Evolutionary conservation across 30 jellyfish, hydroid and myxozoan species (phyloP).

Genomic region (Cassiopea andromeda): DNA sequence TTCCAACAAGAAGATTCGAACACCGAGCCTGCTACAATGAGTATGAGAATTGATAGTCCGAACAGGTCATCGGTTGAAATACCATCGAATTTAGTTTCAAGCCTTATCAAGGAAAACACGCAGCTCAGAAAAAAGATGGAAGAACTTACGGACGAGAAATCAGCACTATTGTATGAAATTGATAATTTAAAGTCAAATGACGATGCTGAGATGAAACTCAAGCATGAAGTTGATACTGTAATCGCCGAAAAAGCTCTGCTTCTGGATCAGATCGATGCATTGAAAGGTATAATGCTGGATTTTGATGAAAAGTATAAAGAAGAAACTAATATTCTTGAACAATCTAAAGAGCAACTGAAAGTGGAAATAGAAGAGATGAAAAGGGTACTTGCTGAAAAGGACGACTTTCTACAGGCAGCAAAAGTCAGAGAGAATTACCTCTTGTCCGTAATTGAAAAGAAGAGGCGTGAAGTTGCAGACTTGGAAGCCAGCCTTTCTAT

Average conservation of each 20-base stretch:
- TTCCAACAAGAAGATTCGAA: background rate
- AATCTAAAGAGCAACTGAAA: constrained; percentile 9
- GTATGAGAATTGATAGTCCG: constrained; percentile 28
- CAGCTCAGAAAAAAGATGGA: constrained; percentile 16
- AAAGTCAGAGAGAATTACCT: constrained; percentile 42
- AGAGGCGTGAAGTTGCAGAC: background rate
- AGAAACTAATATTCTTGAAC: constrained; percentile 5
- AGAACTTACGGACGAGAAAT: background rate
- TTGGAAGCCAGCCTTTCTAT: constrained; percentile 31
- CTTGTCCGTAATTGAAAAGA: constrained; percentile 18
- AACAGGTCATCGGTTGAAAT: constrained; percentile 32
- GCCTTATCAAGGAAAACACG: constrained; percentile 49
- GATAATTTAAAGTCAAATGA: background rate
- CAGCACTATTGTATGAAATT: background rate
- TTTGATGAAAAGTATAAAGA: constrained; percentile 21
- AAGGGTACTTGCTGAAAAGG: background rate
- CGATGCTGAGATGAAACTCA: constrained; percentile 3
- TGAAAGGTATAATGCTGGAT: constrained; percentile 46
- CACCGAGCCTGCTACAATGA: background rate
- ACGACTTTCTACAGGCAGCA: constrained; percentile 32
- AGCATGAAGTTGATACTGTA: constrained; percentile 24
- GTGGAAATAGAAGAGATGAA: constrained; percentile 8
- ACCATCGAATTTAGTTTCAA: constrained; percentile 49
- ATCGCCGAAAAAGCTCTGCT: constrained; percentile 43
- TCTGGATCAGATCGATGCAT: constrained; percentile 37